These are phyloP conservation scores for Clunio marinus DNA, from an alignment of 2,888 invertebrate species.

Conservation along the genomic window DNA sequence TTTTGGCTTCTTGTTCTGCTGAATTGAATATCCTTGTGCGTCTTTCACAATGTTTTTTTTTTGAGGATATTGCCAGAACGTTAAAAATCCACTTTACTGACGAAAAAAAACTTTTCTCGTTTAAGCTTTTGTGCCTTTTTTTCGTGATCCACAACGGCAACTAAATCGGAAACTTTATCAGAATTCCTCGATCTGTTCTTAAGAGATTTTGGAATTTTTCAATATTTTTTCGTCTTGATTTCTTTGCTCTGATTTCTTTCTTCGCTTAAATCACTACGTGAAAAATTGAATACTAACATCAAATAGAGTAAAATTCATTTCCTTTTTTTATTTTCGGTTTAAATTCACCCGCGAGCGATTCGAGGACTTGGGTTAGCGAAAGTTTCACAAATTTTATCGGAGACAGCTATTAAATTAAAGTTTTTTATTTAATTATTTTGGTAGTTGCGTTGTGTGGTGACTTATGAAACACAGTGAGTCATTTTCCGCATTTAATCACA, in stretches of 20 bases:
- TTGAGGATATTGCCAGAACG: background rate
- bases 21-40: constrained; percentile 24
- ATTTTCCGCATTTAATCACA: constrained; percentile 13
- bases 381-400: background rate
- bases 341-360: background rate
- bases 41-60: background rate
- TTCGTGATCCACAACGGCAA: constrained; percentile 21
- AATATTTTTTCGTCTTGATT: background rate
- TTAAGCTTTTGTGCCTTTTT: constrained; percentile 24
- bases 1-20: background rate
- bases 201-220: constrained; percentile 18
- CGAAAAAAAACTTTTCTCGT: constrained; percentile 9
- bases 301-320: background rate
- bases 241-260: background rate
- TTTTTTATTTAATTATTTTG: background rate
- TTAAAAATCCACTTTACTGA: constrained; percentile 21
- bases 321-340: background rate
- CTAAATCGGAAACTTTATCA: constrained; percentile 38
- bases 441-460: background rate
- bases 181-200: constrained; percentile 16
- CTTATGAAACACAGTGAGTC: constrained; percentile 17
- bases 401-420: background rate
- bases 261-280: background rate
- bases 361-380: background rate
- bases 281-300: constrained; percentile 16